phyloP scores from a whole-genome alignment of 1,140 invertebrate species.

The Aphelinus atriplicis region DNA sequence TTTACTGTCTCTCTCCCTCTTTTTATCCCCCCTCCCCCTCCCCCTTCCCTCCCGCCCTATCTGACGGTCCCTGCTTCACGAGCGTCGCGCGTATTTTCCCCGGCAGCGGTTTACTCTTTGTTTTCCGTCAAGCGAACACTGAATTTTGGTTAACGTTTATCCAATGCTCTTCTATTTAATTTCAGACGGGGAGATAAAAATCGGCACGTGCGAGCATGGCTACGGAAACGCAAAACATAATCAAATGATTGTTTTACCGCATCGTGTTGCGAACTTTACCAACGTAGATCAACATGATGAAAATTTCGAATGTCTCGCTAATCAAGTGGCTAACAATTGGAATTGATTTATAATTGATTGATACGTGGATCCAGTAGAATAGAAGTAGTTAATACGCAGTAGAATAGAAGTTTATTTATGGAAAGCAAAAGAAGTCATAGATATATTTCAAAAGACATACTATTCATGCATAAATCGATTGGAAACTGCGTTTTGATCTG shows the following conservation, averaged over 20 bases:
- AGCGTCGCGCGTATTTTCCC: slow-evolving; percentile 13
- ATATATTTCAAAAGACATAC: too few relatives aligned
- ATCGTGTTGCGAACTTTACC: neutral
- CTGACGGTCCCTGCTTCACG: slow-evolving; percentile 27
- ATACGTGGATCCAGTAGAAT: too few relatives aligned
- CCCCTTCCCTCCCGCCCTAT: slow-evolving; percentile 23
- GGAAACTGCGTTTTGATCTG: too few relatives aligned
- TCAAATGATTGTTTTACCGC: neutral
- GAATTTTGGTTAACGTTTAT: slow-evolving; percentile 59
- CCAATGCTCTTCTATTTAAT: slow-evolving; percentile 56
- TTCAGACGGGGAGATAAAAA: slow-evolving; percentile 38
- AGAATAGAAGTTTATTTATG: too few relatives aligned
- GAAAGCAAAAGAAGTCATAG: too few relatives aligned
- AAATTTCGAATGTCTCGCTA: too few relatives aligned
- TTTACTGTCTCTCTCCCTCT: slow-evolving; percentile 33
- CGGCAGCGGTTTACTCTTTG: slow-evolving; percentile 45
- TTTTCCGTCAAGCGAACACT: slow-evolving; percentile 55
- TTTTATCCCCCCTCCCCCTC: slow-evolving; percentile 9
- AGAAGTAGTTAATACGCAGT: too few relatives aligned
- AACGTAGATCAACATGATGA: too few relatives aligned
- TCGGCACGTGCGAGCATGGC: too few relatives aligned
- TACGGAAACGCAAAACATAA: neutral
- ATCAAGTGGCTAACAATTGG: too few relatives aligned
- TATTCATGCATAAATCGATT: too few relatives aligned
- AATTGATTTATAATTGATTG: too few relatives aligned